A percentile compares a stretch with the other conserved stretches of the same genome.
These are phyloP conservation scores for Zapornia atra DNA, from an alignment of 2,113 vertebrate species.

Conservation along the genomic window DNA sequence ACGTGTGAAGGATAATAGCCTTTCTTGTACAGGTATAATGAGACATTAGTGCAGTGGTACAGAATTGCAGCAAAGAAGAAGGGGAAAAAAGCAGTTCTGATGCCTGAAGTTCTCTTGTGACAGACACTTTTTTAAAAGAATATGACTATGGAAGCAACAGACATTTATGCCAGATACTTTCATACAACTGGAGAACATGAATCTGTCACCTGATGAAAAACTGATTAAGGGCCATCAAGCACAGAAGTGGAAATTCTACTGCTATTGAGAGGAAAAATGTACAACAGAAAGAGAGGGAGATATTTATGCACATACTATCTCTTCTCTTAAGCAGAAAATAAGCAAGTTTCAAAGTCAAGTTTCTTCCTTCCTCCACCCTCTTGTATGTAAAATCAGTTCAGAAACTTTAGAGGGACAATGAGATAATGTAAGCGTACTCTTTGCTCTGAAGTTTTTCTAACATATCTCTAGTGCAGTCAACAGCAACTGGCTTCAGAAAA, in stretches of 20 bases:
- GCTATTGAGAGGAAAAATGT: not conserved
- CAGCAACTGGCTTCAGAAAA: not conserved
- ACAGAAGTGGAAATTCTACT: conserved; percentile 2
- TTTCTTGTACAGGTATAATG: conserved; percentile 55
- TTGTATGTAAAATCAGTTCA: not conserved
- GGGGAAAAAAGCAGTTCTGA: not conserved
- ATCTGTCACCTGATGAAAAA: conserved; percentile 37
- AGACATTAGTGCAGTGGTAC: conserved; percentile 29
- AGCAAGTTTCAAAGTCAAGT: not conserved
- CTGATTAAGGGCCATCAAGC: conserved; percentile 3
- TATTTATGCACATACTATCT: not conserved
- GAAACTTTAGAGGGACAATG: not conserved
- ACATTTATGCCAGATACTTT: conserved; percentile 33
- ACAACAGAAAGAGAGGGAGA: not conserved
- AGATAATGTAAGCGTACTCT: not conserved
- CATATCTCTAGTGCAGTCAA: not conserved
- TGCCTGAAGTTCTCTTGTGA: not conserved
- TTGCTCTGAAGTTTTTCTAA: not conserved
- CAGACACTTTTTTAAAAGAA: not conserved
- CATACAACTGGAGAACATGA: not conserved
- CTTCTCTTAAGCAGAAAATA: conserved; percentile 5
- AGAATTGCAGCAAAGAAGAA: not conserved
- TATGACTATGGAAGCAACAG: conserved; percentile 5
- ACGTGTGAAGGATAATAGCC: conserved; percentile 56
- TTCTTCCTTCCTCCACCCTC: not conserved